Evolutionary conservation across 2,888 invertebrate species (phyloP).

Genomic region (Drosophila anomalipes): DNA sequence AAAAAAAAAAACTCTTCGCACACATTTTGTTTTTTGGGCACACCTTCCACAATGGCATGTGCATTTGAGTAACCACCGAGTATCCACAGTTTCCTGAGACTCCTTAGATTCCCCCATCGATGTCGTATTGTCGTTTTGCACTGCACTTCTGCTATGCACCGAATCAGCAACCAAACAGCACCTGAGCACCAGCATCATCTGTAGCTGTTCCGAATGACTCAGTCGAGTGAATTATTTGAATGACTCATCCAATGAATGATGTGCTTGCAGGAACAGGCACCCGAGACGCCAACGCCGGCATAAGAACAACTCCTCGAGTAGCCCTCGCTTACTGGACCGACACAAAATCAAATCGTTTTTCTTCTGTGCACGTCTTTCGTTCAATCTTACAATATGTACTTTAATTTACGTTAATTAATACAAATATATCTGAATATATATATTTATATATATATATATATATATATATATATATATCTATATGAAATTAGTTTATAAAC

Average conservation of each 20-base stretch:
- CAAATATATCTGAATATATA: background rate
- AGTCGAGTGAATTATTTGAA: background rate
- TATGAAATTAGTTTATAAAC: conserved; percentile 1
- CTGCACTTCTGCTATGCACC: conserved; percentile 10
- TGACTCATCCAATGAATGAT: conserved; percentile 14
- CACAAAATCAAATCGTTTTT: background rate
- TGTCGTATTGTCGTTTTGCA: conserved; percentile 11
- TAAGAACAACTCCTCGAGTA: conserved; percentile 38
- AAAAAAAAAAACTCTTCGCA: conserved; percentile 25
- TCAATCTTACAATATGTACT: conserved; percentile 2
- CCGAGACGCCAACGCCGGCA: conserved; percentile 73
- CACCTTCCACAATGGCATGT: conserved; percentile 4
- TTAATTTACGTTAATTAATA: background rate
- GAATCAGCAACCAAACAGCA: conserved; percentile 6
- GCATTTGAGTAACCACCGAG: background rate
- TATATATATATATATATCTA: background rate
- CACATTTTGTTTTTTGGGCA: conserved; percentile 20
- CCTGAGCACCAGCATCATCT: conserved; percentile 16
- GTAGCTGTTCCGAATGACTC: conserved; percentile 7
- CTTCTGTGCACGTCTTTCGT: background rate
- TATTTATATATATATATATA: background rate
- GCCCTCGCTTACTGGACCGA: conserved; percentile 13
- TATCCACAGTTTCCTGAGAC: background rate
- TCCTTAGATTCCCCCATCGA: conserved; percentile 6
- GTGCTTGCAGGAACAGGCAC: conserved; percentile 72